Percentiles rank a stretch among this genome's conserved stretches.
phyloP scores from a whole-genome alignment of 2,113 vertebrate species.

The Sturnira hondurensis region DNA sequence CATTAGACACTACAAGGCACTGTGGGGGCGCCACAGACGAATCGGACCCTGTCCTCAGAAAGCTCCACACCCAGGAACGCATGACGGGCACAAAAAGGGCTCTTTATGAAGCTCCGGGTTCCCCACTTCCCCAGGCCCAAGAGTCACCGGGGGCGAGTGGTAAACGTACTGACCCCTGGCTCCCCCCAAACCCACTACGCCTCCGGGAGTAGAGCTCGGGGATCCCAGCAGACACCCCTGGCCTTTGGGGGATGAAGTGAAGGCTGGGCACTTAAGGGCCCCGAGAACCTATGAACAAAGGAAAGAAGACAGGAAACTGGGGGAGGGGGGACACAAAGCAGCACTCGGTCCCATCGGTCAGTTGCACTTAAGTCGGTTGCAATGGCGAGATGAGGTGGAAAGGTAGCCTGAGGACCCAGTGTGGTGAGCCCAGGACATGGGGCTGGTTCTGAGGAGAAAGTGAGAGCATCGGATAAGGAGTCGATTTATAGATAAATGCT shows the following conservation, averaged over 20 bases:
- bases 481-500: not conserved
- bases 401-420: not conserved
- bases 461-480: not conserved
- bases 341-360: too few relatives aligned
- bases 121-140: not conserved
- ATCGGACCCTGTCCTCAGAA: not conserved
- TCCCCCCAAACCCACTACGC: not conserved
- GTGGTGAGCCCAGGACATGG: not conserved
- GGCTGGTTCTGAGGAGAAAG: not conserved
- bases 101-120: not conserved
- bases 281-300: not conserved
- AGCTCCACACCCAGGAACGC: not conserved
- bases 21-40: not conserved
- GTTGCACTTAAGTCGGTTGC: too few relatives aligned
- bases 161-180: not conserved
- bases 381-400: not conserved
- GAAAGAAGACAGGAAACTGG: not conserved
- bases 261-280: not conserved
- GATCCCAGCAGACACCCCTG: not conserved
- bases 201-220: not conserved
- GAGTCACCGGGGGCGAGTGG: not conserved
- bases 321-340: not conserved
- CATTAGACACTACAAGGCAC: too few relatives aligned
- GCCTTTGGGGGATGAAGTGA: not conserved
- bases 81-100: not conserved